phyloP scores from a whole-genome alignment of 2,113 vertebrate species.

The Hassar affinis region DNA sequence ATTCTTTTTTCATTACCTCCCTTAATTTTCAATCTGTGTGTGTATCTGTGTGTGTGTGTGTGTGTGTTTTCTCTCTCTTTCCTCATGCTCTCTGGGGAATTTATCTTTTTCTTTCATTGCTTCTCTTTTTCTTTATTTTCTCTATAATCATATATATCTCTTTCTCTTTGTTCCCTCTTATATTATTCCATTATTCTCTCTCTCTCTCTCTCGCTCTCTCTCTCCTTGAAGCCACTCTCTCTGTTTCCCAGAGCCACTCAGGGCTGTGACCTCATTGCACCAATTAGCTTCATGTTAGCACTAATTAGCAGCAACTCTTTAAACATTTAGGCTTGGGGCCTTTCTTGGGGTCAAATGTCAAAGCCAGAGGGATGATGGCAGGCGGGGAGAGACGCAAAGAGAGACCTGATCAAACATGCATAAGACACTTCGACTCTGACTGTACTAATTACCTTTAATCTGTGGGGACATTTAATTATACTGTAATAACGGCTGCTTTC shows the following conservation, averaged over 20 bases:
- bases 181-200: background rate
- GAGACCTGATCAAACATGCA: background rate
- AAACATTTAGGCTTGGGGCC: slow-evolving; percentile 25
- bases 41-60: background rate
- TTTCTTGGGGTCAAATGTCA: background rate
- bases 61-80: background rate
- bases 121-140: background rate
- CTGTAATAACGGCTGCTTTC: background rate
- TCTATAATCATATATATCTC: background rate
- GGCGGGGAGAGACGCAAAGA: background rate
- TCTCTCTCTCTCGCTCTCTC: background rate
- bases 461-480: background rate
- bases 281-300: slow-evolving; percentile 26
- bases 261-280: background rate
- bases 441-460: background rate
- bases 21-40: background rate
- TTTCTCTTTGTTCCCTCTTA: background rate
- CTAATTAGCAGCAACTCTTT: slow-evolving; percentile 33
- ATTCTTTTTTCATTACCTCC: slow-evolving; percentile 7
- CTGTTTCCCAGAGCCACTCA: slow-evolving; percentile 6
- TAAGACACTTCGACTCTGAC: background rate
- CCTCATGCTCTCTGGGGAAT: background rate
- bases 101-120: background rate
- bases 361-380: background rate
- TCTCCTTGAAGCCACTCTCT: slow-evolving; percentile 8